Conservation (phyloP, 1,140 invertebrate genomes). For the Whitmania pigra region DNA sequence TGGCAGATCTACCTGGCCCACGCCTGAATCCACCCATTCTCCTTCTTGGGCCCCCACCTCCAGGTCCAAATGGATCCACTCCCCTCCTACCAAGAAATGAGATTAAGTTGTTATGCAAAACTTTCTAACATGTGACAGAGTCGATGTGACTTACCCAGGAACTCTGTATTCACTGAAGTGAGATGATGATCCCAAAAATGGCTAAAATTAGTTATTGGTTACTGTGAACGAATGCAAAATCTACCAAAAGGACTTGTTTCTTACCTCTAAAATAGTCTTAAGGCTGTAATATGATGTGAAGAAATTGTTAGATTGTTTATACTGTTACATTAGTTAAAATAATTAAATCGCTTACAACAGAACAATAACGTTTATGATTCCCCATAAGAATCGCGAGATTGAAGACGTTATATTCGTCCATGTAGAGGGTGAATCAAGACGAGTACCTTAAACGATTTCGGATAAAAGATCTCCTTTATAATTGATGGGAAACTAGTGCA, state of each 20-base stretch:
- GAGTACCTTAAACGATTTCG: too few relatives aligned
- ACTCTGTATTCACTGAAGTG: slow-evolving; percentile 5
- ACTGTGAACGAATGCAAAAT: neutral
- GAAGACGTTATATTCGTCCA: too few relatives aligned
- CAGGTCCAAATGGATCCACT: slow-evolving; percentile 4
- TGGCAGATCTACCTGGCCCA: neutral
- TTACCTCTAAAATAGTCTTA: too few relatives aligned
- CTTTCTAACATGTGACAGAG: neutral
- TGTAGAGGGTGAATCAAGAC: too few relatives aligned
- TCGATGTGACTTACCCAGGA: neutral
- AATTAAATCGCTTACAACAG: neutral
- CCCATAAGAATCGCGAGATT: too few relatives aligned
- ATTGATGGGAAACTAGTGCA: too few relatives aligned
- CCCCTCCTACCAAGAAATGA: neutral
- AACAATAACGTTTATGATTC: too few relatives aligned
- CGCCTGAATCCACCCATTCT: slow-evolving; percentile 22
- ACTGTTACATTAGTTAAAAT: neutral
- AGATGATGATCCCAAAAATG: neutral
- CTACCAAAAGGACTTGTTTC: too few relatives aligned
- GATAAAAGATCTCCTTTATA: too few relatives aligned
- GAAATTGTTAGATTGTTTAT: too few relatives aligned
- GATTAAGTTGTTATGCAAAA: too few relatives aligned
- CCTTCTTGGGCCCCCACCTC: slow-evolving; percentile 9
- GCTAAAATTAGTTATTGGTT: neutral
- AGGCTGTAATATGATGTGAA: too few relatives aligned